Evolutionary conservation across 92 coral and sea anemone genomes (phyloP), one percentile per base, ranked within the genome.

Genomic region (Porites cylindrica): DNA sequence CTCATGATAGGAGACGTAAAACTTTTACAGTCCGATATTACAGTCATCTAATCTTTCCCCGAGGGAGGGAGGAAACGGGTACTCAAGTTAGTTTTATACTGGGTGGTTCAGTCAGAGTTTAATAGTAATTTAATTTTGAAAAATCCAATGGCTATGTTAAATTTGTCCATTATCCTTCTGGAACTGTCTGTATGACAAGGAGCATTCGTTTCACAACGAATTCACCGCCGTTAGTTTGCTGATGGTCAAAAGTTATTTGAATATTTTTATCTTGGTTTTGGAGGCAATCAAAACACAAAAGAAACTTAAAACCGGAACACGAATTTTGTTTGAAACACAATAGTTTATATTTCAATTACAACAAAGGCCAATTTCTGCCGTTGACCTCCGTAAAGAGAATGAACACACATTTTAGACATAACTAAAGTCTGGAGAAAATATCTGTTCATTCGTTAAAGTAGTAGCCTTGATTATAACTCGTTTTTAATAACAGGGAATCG

Each of bases 401-500:
- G 72, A 32, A 32, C 26, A 2, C 82, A 63, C 60, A 73, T 78
- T 62, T 78, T 67, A 32, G 1, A 38, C 59, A 78, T 78, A 38
- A 78, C 71, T 78, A 6, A 47, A 29, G 9, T 10, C 16, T 19
- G 56, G 62, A 5, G 58, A 16, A 60, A 29, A 7, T 63, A 62
- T 64, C 72, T 78, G 82, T 78, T 10, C 20, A 18, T 16, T 43
- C 18, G 72, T 62, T 78, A 1, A 8, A 63, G 26, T 32, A 24
- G 64, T 38, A 17, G n/a, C 12, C 43, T 78, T 26, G 10, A 63
- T 43, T 8, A 4, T n/a, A 63, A 18, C 21, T 14, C 24, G 10
- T 3, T 47, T 16, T 26, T 1, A 60, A 17, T 16, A 59, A 17
- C 68, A 77, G 47, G 47, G 47, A 38, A 38, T 38, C 47, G 7